A percentile compares a stretch with the other conserved stretches of the same genome.
Evolutionary conservation across 1,140 invertebrate species (phyloP).

Genomic region (Pogonomyrmex californicus): DNA sequence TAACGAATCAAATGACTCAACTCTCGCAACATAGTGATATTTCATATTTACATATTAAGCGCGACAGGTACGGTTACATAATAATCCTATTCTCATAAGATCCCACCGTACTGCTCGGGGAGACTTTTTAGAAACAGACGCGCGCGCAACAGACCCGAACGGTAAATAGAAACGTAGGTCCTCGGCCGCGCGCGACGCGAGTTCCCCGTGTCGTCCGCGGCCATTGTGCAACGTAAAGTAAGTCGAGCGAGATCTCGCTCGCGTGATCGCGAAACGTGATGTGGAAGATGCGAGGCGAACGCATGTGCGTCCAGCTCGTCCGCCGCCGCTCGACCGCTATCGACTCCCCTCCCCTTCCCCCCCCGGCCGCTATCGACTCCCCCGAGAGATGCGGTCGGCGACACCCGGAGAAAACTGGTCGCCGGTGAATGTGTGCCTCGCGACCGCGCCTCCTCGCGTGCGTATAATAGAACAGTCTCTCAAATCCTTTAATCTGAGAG

Average conservation of each 20-base stretch:
- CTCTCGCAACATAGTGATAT: neutral
- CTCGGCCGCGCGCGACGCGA: neutral
- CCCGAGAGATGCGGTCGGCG: too few relatives aligned
- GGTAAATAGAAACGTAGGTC: slow-evolving; percentile 1
- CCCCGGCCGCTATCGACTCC: slow-evolving; percentile 20
- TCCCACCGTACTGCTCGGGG: neutral
- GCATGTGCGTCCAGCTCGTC: slow-evolving; percentile 54
- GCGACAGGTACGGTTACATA: neutral
- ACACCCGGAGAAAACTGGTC: slow-evolving; percentile 18
- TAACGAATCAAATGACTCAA: neutral
- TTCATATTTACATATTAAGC: neutral
- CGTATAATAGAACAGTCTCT: slow-evolving; percentile 50
- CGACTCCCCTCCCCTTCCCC: neutral
- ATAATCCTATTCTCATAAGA: neutral
- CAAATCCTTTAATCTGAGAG: slow-evolving; percentile 48
- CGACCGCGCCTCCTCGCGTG: slow-evolving; percentile 55
- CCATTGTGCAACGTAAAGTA: neutral
- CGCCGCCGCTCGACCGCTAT: slow-evolving; percentile 31
- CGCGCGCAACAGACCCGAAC: slow-evolving; percentile 3
- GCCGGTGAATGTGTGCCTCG: slow-evolving; percentile 53
- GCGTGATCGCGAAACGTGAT: slow-evolving; percentile 56
- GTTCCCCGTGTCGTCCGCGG: slow-evolving; percentile 22
- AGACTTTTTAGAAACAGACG: slow-evolving; percentile 2
- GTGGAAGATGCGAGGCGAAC: slow-evolving; percentile 43
- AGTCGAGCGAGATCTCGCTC: slow-evolving; percentile 24